A percentile compares a stretch with the other conserved stretches of the same genome.
Evolutionary conservation across 2,888 invertebrate species (phyloP).

Genomic region (Aspidiotus rigidus): DNA sequence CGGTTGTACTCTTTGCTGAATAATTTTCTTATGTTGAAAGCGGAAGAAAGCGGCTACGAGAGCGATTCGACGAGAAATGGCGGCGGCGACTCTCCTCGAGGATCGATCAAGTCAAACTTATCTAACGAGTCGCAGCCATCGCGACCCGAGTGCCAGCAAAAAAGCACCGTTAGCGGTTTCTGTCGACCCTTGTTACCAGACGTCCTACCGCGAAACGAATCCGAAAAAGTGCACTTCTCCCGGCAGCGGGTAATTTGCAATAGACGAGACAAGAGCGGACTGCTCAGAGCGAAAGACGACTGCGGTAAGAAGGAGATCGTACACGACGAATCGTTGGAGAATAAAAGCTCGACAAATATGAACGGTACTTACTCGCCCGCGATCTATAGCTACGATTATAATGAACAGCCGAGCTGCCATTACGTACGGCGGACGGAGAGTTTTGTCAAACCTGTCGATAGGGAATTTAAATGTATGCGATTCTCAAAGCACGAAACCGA

Average conservation of each 20-base stretch:
- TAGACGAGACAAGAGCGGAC: slow-evolving; percentile 7
- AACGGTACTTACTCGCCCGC: slow-evolving; percentile 6
- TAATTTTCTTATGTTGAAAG: slow-evolving; percentile 39
- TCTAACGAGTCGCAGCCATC: slow-evolving; percentile 23
- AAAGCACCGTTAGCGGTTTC: slow-evolving; percentile 6
- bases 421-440: slow-evolving; percentile 3
- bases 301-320: slow-evolving; percentile 5
- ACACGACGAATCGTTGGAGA: background rate
- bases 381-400: slow-evolving; percentile 13
- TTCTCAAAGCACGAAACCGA: slow-evolving; percentile 40
- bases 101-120: slow-evolving; percentile 40
- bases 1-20: slow-evolving; percentile 21
- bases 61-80: slow-evolving; percentile 51
- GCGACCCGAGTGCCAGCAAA: background rate
- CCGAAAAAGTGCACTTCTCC: slow-evolving; percentile 13
- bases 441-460: slow-evolving; percentile 35
- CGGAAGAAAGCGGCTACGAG: slow-evolving; percentile 54
- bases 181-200: slow-evolving; percentile 6
- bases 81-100: slow-evolving; percentile 47
- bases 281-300: slow-evolving; percentile 14
- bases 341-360: slow-evolving; percentile 1
- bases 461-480: slow-evolving; percentile 40
- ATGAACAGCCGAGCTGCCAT: slow-evolving; percentile 8
- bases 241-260: slow-evolving; percentile 20
- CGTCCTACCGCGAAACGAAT: slow-evolving; percentile 9